Evolutionary conservation across 2,797 vertebrate species (phyloP).

Genomic region (Enteromius anoplus): DNA sequence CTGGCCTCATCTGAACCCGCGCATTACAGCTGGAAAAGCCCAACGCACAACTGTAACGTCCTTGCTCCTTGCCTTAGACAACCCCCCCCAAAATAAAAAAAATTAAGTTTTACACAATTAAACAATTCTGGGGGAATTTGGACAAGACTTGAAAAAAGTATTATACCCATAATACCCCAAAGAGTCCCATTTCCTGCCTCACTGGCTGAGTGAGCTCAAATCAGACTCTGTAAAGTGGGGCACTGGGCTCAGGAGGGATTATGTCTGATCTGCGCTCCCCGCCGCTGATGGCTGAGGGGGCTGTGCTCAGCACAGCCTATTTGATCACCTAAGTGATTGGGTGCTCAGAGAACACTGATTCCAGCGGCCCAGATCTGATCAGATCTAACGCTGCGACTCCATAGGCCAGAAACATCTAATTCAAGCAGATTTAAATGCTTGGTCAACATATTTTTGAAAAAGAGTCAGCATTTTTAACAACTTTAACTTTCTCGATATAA

Average conservation of each 20-base stretch:
- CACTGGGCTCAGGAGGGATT: conserved; percentile 60
- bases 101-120: conserved; percentile 44
- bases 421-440: neutral
- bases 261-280: conserved; percentile 55
- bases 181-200: conserved; percentile 25
- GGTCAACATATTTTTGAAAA: neutral
- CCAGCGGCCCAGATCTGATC: neutral
- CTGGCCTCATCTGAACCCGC: neutral
- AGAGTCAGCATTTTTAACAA: neutral
- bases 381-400: neutral
- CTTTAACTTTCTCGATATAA: neutral
- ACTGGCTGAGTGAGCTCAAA: conserved; percentile 40
- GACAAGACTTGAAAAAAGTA: conserved; percentile 32
- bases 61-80: neutral
- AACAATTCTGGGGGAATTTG: conserved; percentile 48
- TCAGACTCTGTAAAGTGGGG: conserved; percentile 58
- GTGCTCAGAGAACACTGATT: conserved; percentile 30
- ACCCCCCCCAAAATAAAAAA: conserved; percentile 36
- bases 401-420: neutral
- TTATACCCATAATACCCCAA: conserved; percentile 3
- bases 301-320: conserved; percentile 17
- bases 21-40: conserved; percentile 6
- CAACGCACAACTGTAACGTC: neutral
- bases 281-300: conserved; percentile 31
- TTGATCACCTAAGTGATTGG: conserved; percentile 43